These are phyloP conservation scores for Candoia aspera DNA, from an alignment of 2,113 vertebrate species.

Conservation along the genomic window DNA sequence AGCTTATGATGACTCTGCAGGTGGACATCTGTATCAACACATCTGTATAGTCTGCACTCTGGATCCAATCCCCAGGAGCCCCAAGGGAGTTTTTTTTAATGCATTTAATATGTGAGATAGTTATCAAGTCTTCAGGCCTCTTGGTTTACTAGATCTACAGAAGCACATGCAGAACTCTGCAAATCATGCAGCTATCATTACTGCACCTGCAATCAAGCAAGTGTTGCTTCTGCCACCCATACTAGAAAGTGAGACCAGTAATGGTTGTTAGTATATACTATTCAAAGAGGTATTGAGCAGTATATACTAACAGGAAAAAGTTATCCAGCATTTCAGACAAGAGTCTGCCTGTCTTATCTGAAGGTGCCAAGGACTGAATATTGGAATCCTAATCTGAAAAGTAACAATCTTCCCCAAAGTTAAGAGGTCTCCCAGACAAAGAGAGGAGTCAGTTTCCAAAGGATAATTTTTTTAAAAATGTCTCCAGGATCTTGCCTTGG, in stretches of 20 bases:
- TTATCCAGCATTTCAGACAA: not conserved
- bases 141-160: slow-evolving; percentile 58
- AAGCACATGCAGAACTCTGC: slow-evolving; percentile 46
- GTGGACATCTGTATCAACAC: slow-evolving; percentile 74
- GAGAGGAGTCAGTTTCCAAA: not conserved
- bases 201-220: not conserved
- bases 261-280: not conserved
- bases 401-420: not conserved
- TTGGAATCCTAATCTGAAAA: not conserved
- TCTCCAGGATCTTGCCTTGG: not conserved
- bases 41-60: slow-evolving; percentile 64
- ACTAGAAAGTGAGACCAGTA: not conserved
- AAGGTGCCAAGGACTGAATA: not conserved
- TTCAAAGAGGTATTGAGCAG: not conserved
- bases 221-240: slow-evolving; percentile 6
- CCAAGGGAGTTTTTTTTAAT: slow-evolving; percentile 69
- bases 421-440: not conserved
- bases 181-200: fast-evolving
- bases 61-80: slow-evolving; percentile 70
- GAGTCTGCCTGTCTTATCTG: not conserved
- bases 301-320: not conserved
- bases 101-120: slow-evolving; percentile 72
- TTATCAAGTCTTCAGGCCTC: slow-evolving; percentile 71
- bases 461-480: not conserved
- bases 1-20: slow-evolving; percentile 71